Base-by-base conservation (phyloP, 2,113 vertebrate species). In the Neodon shergylaensis region DNA sequence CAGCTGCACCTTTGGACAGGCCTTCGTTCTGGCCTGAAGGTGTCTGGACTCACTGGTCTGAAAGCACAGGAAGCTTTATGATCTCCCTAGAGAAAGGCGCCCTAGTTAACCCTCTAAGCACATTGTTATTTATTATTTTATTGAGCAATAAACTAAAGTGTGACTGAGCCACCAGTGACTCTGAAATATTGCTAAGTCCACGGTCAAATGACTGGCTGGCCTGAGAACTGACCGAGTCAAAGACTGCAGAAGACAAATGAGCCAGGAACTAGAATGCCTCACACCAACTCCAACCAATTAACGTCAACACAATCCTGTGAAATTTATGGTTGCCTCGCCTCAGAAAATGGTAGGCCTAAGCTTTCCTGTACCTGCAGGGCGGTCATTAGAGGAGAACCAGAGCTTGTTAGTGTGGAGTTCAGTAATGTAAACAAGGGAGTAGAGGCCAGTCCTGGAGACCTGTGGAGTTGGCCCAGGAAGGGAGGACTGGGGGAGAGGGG, bases 71-170 rank as follows among this genome's bases (percentile, higher is more conserved):
- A 96, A 97, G 91, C 91, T 98, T 98, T 97, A 88, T 96, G 97
- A 96, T 96, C 95, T 91, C 97, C 97, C 97, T 93, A 0, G n/a
- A 97, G 98, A 97, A 98, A 77, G 2, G 93, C 72, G 97, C 42
- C 28, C 49, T 70, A 76, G 72, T 98, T 95, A 95, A 98, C 97
- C 83, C 97, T 91, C 97, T 96, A 94, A 97, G 91, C 72, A 47
- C 96, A 47, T 72, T 96, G 90, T 95, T 96, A 77, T 91, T 93
- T 92, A 96, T 93, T 88, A 92, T 96, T 98, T 98, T 98, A 98
- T 97, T 98, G 98, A 96, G 98, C 97, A 98, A 98, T 97, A 98
- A 99, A 96, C 77, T 94, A 44, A 95, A 49, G 97, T 96, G 97
- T 95, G 91, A 96, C 74, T 63, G 95, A 97, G 98, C 90, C 79